Percentiles rank a stretch among this genome's conserved stretches.
Conservation (phyloP, 1,140 invertebrate species). For the Aphis gossypii region DNA sequence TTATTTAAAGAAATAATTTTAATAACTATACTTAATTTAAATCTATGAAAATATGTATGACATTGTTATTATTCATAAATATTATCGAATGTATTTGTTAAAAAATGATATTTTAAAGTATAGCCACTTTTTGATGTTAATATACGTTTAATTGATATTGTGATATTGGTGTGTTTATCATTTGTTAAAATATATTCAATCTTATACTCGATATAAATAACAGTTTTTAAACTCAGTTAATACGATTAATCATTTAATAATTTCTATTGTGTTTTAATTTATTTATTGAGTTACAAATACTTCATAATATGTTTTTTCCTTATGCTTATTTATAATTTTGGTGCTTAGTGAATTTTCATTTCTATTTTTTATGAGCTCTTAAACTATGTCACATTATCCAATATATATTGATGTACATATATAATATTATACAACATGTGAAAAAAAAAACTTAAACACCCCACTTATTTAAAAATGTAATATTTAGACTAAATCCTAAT, state of each 20-base stretch:
- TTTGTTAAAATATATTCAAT: background rate
- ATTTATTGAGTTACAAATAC: background rate
- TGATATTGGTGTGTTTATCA: slow-evolving; percentile 1
- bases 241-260: background rate
- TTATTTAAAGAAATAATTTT: background rate
- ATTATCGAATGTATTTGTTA: slow-evolving; percentile 25
- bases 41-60: background rate
- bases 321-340: background rate
- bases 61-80: background rate
- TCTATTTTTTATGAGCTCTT: background rate
- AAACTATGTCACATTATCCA: background rate
- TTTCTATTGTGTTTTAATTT: background rate
- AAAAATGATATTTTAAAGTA: slow-evolving; percentile 37
- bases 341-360: background rate
- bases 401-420: background rate
- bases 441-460: too few species aligned
- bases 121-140: slow-evolving; percentile 22
- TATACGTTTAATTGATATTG: slow-evolving; percentile 23
- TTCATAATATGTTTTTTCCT: background rate
- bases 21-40: background rate
- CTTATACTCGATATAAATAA: background rate
- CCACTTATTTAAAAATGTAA: too few species aligned
- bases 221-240: background rate
- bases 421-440: too few species aligned
- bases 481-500: too few species aligned